Evolutionary conservation across 2,888 invertebrate genomes (phyloP).

Genomic region (Pyrgus malvae): DNA sequence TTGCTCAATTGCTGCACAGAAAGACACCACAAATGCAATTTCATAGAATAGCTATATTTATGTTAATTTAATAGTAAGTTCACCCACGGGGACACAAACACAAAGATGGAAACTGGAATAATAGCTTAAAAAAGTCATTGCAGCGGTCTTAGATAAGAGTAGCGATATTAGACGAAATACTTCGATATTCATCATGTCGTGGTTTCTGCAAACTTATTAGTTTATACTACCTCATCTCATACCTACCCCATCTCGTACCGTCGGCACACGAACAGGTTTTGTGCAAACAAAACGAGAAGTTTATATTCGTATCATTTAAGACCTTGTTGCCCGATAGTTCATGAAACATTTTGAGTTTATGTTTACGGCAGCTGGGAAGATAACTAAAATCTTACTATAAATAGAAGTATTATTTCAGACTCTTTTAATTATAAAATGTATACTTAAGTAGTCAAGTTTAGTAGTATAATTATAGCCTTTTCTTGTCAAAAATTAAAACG

Average conservation of each 20-base stretch:
- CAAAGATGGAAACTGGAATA: background rate
- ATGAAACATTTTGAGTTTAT: too few relatives aligned
- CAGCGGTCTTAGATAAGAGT: too few relatives aligned
- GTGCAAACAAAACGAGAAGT: slow-evolving; percentile 53
- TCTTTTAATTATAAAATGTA: too few relatives aligned
- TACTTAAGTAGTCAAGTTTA: too few relatives aligned
- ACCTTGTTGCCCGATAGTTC: slow-evolving; percentile 45
- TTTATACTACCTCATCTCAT: background rate
- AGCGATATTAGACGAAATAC: background rate
- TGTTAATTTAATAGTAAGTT: background rate
- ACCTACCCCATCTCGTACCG: background rate
- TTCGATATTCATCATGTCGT: background rate
- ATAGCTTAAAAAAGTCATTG: background rate
- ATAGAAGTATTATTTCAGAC: too few relatives aligned
- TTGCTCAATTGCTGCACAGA: too few relatives aligned
- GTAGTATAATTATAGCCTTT: too few relatives aligned
- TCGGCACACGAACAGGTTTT: slow-evolving; percentile 41
- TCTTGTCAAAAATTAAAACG: too few relatives aligned
- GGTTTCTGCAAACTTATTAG: background rate
- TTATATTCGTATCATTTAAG: slow-evolving; percentile 47
- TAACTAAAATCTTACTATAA: too few relatives aligned
- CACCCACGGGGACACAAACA: background rate
- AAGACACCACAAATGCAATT: too few relatives aligned
- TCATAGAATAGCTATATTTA: too few relatives aligned
- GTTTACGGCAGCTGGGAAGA: too few relatives aligned